A percentile compares a stretch with the other conserved stretches of the same genome.
These are phyloP conservation scores for Acrocephalus arundinaceus DNA, from an alignment of 2,113 vertebrate species.

Conservation along the genomic window DNA sequence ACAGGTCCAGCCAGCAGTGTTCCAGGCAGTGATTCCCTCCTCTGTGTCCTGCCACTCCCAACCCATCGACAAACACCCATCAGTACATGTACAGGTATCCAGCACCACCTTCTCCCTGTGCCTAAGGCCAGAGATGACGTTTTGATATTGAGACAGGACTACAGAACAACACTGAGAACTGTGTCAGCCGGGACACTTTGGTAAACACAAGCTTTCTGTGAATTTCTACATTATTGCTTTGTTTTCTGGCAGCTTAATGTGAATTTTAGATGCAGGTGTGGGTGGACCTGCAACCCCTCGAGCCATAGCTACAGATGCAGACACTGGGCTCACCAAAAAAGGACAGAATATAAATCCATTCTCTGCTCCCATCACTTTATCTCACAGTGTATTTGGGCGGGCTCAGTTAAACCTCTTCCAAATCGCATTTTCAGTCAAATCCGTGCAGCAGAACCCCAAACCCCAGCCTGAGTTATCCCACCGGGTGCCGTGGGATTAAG, in stretches of 20 bases:
- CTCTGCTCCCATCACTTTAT: neutral
- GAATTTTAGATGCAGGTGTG: neutral
- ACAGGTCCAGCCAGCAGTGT: neutral
- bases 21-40: neutral
- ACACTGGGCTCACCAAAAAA: accelerated
- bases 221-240: neutral
- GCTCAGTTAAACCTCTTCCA: neutral
- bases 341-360: neutral
- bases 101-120: neutral
- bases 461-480: too few relatives aligned
- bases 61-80: accelerated
- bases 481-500: accelerated
- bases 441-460: neutral
- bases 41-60: neutral
- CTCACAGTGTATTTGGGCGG: accelerated
- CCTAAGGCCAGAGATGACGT: accelerated
- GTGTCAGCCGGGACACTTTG: neutral
- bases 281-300: accelerated
- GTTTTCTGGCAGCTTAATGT: neutral
- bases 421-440: neutral
- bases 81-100: accelerated
- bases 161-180: neutral
- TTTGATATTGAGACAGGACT: neutral
- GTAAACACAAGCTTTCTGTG: accelerated
- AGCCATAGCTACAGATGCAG: accelerated